phyloP scores from a whole-genome alignment of 2,797 vertebrate species.

The Gallirallus australis region DNA sequence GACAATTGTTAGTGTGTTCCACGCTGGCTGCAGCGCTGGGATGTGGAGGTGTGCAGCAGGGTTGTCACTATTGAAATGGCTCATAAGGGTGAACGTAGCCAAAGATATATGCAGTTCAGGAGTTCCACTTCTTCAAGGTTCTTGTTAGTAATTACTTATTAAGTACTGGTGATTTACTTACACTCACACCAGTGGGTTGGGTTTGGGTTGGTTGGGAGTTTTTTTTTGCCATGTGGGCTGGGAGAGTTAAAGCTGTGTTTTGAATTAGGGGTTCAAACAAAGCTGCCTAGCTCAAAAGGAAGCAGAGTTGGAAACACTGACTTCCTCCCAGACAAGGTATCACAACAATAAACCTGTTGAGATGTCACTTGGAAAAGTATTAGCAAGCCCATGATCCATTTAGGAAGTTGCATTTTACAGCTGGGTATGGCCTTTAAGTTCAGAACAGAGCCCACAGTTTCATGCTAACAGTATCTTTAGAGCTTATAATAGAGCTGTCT shows the following conservation, averaged over 20 bases:
- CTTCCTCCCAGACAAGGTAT: constrained; percentile 29
- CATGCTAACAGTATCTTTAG: not conserved
- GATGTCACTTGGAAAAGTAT: not conserved
- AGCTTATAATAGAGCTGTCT: rapidly evolving
- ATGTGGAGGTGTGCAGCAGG: not conserved
- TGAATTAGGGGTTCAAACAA: constrained; percentile 45
- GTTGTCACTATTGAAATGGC: not conserved
- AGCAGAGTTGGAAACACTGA: not conserved
- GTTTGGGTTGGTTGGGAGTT: no score
- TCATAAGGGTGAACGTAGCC: not conserved
- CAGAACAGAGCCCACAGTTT: not conserved
- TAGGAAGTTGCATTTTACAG: not conserved
- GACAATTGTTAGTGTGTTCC: rapidly evolving
- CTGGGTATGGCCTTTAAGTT: not conserved
- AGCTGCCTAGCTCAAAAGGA: not conserved
- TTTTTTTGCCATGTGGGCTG: not conserved
- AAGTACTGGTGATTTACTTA: not conserved
- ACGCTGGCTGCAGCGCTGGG: rapidly evolving
- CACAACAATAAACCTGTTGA: constrained; percentile 15
- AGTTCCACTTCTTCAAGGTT: not conserved
- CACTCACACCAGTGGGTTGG: not conserved
- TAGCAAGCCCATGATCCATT: no score
- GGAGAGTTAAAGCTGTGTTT: constrained; percentile 9
- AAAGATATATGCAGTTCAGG: not conserved
- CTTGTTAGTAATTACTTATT: not conserved